Conservation (phyloP, 2,113 vertebrate genomes). For the Perca fluviatilis region DNA sequence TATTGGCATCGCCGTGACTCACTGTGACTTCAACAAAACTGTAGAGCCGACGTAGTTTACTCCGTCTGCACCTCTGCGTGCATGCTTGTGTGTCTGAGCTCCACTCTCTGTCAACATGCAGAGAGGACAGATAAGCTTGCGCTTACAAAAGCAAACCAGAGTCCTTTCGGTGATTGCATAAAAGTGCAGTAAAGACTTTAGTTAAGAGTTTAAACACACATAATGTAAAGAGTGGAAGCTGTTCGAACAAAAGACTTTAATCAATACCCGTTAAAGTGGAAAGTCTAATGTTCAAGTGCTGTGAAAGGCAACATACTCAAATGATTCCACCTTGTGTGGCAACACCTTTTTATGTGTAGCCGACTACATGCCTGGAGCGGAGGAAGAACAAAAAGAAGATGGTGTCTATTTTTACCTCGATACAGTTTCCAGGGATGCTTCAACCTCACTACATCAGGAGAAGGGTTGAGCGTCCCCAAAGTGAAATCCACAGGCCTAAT, state of each 20-base stretch:
- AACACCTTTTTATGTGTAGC: constrained; percentile 13
- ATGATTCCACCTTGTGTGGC: constrained; percentile 3
- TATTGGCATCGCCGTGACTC: no score
- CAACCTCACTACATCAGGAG: constrained; percentile 8
- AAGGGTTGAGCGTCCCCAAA: constrained; percentile 19
- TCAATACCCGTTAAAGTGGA: not conserved
- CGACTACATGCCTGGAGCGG: not conserved
- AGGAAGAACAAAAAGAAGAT: constrained; percentile 15
- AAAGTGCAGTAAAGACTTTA: not conserved
- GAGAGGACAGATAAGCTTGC: no score
- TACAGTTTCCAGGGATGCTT: not conserved
- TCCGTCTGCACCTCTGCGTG: no score
- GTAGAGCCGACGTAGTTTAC: no score
- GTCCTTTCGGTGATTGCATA: not conserved
- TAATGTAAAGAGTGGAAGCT: not conserved
- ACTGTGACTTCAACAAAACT: no score
- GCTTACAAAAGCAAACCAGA: not conserved
- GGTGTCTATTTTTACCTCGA: constrained; percentile 15
- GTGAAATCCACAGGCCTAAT: constrained; percentile 9
- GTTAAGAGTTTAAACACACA: not conserved
- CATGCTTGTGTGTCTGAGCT: no score
- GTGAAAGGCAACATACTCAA: constrained; percentile 13
- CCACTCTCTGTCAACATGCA: no score
- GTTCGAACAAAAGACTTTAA: not conserved
- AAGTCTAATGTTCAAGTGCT: constrained; percentile 25